Evolutionary conservation across 2,797 vertebrate genomes (phyloP).

Genomic region (Anguilla megastoma): DNA sequence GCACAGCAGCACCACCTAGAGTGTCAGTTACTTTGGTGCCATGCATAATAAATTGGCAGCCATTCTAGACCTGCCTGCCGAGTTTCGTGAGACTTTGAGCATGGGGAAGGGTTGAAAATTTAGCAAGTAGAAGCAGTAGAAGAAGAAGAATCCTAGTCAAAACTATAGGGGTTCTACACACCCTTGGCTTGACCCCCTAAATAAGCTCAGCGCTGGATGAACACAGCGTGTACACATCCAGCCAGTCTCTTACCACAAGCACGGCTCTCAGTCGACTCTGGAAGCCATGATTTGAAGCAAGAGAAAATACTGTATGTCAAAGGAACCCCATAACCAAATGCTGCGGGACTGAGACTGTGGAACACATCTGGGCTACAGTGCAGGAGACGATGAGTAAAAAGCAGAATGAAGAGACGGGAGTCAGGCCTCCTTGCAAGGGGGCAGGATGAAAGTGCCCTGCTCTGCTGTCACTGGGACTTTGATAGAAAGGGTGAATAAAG

Average conservation of each 20-base stretch:
- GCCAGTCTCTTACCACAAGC: neutral
- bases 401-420: neutral
- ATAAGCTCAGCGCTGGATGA: neutral
- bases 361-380: neutral
- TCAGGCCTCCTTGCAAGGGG: neutral
- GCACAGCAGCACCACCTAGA: no score
- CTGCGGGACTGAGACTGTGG: neutral
- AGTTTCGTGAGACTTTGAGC: no score
- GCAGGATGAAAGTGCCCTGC: neutral
- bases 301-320: neutral
- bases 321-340: neutral
- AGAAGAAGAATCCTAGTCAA: no score
- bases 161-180: no score
- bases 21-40: no score
- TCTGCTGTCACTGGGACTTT: neutral
- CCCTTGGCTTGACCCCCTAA: neutral
- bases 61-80: no score
- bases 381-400: neutral
- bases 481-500: neutral
- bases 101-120: no score
- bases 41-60: no score
- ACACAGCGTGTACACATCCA: neutral
- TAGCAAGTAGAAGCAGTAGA: no score
- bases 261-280: neutral
- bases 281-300: neutral